Evolutionary conservation across 2,888 invertebrate genomes (phyloP).

Genomic region (Drosophila peninsularis): DNA sequence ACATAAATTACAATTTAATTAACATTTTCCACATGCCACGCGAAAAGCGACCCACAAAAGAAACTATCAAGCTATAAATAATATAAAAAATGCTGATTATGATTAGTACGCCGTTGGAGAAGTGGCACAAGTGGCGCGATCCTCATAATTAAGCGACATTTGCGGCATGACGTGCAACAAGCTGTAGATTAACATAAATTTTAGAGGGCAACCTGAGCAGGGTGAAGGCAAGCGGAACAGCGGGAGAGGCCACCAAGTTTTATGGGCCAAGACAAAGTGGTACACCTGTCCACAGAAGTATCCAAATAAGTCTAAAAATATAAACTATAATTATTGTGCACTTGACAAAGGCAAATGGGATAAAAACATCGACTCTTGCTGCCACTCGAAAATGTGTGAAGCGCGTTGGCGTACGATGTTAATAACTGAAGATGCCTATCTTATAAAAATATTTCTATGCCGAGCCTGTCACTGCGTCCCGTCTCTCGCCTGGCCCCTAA

Average conservation of each 20-base stretch:
- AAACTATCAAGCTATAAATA: conserved; percentile 65
- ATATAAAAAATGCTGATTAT: conserved; percentile 55
- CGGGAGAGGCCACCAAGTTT: conserved; percentile 40
- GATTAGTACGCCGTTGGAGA: conserved; percentile 40
- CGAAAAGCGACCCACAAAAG: conserved; percentile 38
- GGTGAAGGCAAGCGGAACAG: background rate
- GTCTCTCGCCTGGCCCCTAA: conserved; percentile 48
- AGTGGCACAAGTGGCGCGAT: conserved; percentile 43
- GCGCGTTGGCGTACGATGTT: conserved; percentile 66
- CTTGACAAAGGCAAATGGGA: conserved; percentile 61
- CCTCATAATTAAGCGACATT: conserved; percentile 80
- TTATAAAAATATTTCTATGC: conserved; percentile 32
- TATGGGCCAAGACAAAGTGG: conserved; percentile 57
- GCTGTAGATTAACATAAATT: conserved; percentile 75
- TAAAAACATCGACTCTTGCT: conserved; percentile 21
- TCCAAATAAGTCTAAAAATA: conserved; percentile 31
- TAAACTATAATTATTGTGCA: conserved; percentile 69
- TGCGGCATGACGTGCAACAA: conserved; percentile 77
- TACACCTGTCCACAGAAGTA: conserved; percentile 47
- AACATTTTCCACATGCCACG: conserved; percentile 67
- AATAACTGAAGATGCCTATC: conserved; percentile 72
- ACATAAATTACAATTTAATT: conserved; percentile 75
- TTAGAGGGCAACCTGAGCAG: conserved; percentile 27
- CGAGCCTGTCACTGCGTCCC: conserved; percentile 16
- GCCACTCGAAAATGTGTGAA: conserved; percentile 30